Evolutionary conservation across 2,797 vertebrate species (phyloP).

Genomic region (Hapalemur alaotrensis): DNA sequence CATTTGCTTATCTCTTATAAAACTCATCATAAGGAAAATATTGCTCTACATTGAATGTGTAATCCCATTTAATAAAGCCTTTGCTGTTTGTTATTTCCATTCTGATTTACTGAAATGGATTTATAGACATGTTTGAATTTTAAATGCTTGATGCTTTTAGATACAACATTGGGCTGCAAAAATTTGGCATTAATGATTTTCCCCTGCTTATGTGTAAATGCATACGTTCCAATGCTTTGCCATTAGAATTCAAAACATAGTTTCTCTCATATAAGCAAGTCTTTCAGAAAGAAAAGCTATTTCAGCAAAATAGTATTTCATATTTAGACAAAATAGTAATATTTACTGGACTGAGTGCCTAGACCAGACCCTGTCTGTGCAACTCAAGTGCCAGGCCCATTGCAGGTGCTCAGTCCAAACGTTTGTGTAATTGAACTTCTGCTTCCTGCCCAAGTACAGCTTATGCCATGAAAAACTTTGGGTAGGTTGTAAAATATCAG

Average conservation of each 20-base stretch:
- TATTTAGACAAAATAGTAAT: neutral
- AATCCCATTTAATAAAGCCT: neutral
- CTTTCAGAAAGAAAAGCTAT: neutral
- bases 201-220: neutral
- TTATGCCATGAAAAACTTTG: neutral
- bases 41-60: neutral
- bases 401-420: neutral
- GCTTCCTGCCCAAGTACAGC: neutral
- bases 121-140: neutral
- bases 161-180: neutral
- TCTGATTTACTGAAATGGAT: neutral
- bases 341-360: neutral
- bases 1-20: neutral
- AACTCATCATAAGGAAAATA: neutral
- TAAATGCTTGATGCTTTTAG: neutral
- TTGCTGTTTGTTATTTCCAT: neutral
- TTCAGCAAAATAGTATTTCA: neutral
- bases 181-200: neutral
- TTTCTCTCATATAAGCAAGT: neutral
- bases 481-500: neutral
- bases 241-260: neutral
- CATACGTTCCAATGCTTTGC: neutral
- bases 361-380: neutral
- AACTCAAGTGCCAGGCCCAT: neutral
- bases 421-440: neutral